Evolutionary conservation across 2,888 invertebrate species (phyloP), one percentile per base, ranked within the genome.

Genomic region (Conchocele bisecta): DNA sequence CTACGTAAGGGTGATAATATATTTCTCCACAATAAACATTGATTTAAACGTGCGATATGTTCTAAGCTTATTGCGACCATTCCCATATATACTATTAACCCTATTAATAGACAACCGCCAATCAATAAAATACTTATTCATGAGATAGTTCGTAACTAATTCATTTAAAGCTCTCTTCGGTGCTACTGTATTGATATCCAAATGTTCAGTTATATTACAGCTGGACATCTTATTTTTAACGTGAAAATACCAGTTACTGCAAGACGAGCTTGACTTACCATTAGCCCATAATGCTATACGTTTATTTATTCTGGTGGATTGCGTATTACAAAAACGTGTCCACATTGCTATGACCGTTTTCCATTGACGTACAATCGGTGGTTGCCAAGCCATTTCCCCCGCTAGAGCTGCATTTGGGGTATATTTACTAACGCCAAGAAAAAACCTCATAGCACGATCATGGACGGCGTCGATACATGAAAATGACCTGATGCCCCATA

Each of bases 311-410:
- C 51, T 26, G 17, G 15, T 17, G 33, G 28, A 4, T 24, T 51
- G 11, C 28, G 33, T 51, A 6, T 7, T 15, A 6, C 20, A 6
- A 5, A 51, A n/a, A 31, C 26, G 28, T 29, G 28, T 13, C 51
- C 51, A 29, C 9, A 31, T 20, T n/a, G 20, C 20, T 9, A 3
- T 4, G 6, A 51, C 33, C 13, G 24, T 29, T 51, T 31, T 51
- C 51, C 51, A 51, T 29, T 51, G 51, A 5, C 29, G 31, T 37
- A 58, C 46, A 17, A 5, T 17, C 22, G 44, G 20, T 7, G 69
- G 39, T 26, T 31, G 33, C 58, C 69, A 63, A 9, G 44, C 60
- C 44, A 60, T 54, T 24, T 67, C 67, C 7, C 60, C 54, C 4
- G 39, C 20, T n/a, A 59, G 22, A 33, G 53, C 67, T 35, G 20